Conservation (phyloP, 2,888 invertebrate genomes). For the Scaptomyza caliginosa region DNA sequence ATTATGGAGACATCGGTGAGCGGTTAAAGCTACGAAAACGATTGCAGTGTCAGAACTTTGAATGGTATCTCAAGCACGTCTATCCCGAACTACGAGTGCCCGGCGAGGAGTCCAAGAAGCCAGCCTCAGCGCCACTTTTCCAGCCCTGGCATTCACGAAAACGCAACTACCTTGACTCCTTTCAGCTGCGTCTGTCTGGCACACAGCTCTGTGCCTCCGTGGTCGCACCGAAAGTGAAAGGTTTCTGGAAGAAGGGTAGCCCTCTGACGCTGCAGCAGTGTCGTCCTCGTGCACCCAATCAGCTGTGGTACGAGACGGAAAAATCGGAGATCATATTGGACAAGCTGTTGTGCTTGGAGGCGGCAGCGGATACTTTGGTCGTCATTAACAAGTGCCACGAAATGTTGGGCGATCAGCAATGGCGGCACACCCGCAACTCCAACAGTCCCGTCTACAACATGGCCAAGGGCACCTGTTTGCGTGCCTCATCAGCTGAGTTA, state of each 20-base stretch:
- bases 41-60: constrained; percentile 92
- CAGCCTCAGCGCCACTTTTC: constrained; percentile 86
- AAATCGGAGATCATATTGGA: constrained; percentile 93
- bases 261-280: constrained; percentile 89
- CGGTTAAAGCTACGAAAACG: constrained; percentile 89
- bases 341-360: constrained; percentile 93
- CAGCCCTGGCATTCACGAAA: constrained; percentile 94
- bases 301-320: constrained; percentile 91
- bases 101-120: constrained; percentile 79
- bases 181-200: constrained; percentile 89
- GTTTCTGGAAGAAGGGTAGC: constrained; percentile 89
- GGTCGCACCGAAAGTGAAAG: constrained; percentile 80
- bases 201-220: constrained; percentile 92
- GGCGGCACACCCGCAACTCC: constrained; percentile 91
- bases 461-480: constrained; percentile 93
- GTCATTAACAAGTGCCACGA: constrained; percentile 96
- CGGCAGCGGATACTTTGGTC: constrained; percentile 87
- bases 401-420: constrained; percentile 95
- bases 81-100: constrained; percentile 95
- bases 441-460: constrained; percentile 92
- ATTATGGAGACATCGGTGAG: constrained; percentile 92
- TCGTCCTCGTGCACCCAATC: constrained; percentile 87
- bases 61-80: constrained; percentile 96
- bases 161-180: constrained; percentile 89
- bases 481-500: constrained; percentile 84